Conservation (phyloP, 2,888 invertebrate species). For the Tuta absoluta region DNA sequence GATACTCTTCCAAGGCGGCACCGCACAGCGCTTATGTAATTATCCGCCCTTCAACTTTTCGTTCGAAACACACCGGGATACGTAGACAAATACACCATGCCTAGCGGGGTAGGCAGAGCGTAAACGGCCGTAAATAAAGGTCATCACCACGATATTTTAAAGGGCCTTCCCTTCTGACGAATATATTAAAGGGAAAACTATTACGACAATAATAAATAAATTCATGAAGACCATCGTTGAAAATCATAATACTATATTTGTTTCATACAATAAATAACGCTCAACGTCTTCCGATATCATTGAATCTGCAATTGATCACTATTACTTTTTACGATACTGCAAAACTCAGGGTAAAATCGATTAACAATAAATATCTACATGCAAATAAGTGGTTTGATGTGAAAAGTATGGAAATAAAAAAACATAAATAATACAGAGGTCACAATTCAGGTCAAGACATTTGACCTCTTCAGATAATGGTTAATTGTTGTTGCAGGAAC, state of each 20-base stretch:
- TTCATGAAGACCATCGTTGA: background rate
- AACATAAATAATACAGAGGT: background rate
- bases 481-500: too few species aligned
- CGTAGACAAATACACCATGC: too few species aligned
- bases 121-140: too few species aligned
- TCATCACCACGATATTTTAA: too few species aligned
- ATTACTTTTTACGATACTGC: background rate
- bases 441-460: background rate
- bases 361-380: background rate
- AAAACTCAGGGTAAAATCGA: background rate
- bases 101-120: too few species aligned
- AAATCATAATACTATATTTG: background rate
- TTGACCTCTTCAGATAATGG: background rate
- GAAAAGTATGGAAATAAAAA: background rate
- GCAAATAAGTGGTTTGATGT: background rate
- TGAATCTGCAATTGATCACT: background rate
- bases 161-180: too few species aligned
- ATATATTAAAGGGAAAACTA: too few species aligned
- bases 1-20: too few species aligned
- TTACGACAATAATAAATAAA: too few species aligned
- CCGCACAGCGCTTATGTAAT: too few species aligned
- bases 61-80: too few species aligned
- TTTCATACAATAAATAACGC: background rate
- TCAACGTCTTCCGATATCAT: background rate
- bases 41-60: too few species aligned